Conservation (phyloP, 2,113 vertebrate genomes). For the Bungarus multicinctus region DNA sequence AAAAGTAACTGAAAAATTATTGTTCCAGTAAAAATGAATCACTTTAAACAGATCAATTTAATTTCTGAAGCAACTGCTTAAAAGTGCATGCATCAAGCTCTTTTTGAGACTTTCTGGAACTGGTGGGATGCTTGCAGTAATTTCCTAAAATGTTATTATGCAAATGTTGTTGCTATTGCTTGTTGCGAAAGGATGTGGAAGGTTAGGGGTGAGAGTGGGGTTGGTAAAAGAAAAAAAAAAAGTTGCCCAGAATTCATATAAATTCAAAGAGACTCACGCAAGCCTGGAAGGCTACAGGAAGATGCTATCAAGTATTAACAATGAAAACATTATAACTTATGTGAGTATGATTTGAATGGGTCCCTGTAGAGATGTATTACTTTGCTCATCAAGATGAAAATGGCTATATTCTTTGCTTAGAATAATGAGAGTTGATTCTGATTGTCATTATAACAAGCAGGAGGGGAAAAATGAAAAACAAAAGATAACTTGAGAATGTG, state of each 20-base stretch:
- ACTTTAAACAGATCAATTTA: not conserved
- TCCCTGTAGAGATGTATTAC: slow-evolving; percentile 46
- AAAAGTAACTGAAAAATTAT: not conserved
- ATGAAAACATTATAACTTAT: slow-evolving; percentile 44
- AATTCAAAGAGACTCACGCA: slow-evolving; percentile 26
- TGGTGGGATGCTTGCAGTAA: not conserved
- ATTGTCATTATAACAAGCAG: slow-evolving; percentile 34
- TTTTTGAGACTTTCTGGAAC: not conserved
- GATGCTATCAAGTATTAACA: slow-evolving; percentile 44
- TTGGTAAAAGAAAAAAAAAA: not conserved
- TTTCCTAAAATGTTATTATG: not conserved
- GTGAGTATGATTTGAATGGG: slow-evolving; percentile 44
- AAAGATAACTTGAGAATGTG: slow-evolving; percentile 54
- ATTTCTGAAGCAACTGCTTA: not conserved
- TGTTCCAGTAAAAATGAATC: not conserved
- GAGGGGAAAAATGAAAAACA: slow-evolving; percentile 48
- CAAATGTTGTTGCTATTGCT: not conserved
- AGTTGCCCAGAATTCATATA: not conserved
- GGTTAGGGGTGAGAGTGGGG: too few relatives aligned
- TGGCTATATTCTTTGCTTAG: slow-evolving; percentile 57
- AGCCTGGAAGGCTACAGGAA: slow-evolving; percentile 16
- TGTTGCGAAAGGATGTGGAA: not conserved
- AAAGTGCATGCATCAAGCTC: not conserved
- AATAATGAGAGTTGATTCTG: slow-evolving; percentile 55
- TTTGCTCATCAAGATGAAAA: slow-evolving; percentile 64